Evolutionary conservation across 1,140 invertebrate genomes (phyloP).

Genomic region (Drosophila serrata): DNA sequence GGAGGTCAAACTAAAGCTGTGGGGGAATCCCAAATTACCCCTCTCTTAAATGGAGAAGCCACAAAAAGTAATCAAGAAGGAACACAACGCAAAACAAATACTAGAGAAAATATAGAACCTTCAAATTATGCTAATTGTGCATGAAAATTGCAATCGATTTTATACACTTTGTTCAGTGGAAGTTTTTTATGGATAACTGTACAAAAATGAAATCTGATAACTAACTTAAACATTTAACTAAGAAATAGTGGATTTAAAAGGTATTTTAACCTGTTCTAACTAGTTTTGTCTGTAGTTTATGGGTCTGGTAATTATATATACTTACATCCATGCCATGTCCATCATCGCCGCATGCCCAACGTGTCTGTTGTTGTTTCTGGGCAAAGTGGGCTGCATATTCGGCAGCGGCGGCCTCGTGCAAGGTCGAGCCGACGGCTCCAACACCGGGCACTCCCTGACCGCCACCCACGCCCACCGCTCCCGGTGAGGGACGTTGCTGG

Average conservation of each 20-base stretch:
- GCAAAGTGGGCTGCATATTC: slow-evolving; percentile 82
- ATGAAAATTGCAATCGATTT: background rate
- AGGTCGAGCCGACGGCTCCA: slow-evolving; percentile 55
- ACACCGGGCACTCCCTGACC: slow-evolving; percentile 26
- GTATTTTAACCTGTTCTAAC: background rate
- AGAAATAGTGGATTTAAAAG: too few species aligned
- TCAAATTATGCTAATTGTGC: background rate
- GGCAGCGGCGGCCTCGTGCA: slow-evolving; percentile 75
- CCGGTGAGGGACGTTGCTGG: slow-evolving; percentile 76
- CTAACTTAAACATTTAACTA: too few species aligned
- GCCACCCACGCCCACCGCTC: slow-evolving; percentile 42
- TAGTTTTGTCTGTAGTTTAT: background rate
- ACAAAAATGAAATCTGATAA: too few species aligned
- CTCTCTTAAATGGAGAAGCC: background rate
- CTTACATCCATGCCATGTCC: slow-evolving; percentile 83
- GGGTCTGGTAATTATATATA: slow-evolving; percentile 20
- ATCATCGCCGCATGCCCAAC: slow-evolving; percentile 82
- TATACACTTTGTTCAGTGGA: background rate
- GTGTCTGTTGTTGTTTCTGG: slow-evolving; percentile 80
- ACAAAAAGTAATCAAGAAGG: slow-evolving; percentile 15
- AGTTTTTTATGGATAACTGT: background rate
- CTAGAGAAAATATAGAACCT: background rate
- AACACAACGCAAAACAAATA: background rate
- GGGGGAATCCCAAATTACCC: background rate
- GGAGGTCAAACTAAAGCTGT: slow-evolving; percentile 17